Evolutionary conservation across 2,888 invertebrate species (phyloP).

Genomic region (Caenorhabditis panamensis): DNA sequence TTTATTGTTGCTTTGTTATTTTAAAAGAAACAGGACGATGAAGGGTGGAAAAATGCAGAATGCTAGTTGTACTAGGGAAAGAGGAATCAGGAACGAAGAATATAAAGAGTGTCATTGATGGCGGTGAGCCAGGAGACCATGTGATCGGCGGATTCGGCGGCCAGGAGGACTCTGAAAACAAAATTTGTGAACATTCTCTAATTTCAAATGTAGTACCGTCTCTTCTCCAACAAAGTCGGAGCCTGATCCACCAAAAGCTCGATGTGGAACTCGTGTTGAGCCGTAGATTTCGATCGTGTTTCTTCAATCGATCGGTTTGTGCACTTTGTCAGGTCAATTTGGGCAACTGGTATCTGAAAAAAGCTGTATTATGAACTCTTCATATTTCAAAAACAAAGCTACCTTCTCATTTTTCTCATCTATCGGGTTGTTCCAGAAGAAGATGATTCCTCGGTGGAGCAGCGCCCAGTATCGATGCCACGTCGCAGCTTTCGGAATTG

Average conservation of each 20-base stretch:
- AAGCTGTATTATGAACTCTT: neutral
- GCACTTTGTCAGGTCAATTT: slow-evolving; percentile 71
- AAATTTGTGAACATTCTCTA: neutral
- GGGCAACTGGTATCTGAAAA: slow-evolving; percentile 52
- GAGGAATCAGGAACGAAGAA: slow-evolving; percentile 52
- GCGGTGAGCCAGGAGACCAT: slow-evolving; percentile 67
- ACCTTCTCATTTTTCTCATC: slow-evolving; percentile 70
- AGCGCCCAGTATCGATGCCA: slow-evolving; percentile 75
- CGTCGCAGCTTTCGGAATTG: slow-evolving; percentile 34
- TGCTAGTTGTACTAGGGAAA: neutral
- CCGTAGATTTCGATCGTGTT: slow-evolving; percentile 15
- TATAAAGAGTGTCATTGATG: slow-evolving; percentile 69
- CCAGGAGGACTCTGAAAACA: slow-evolving; percentile 67
- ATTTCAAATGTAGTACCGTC: slow-evolving; percentile 53
- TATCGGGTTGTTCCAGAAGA: slow-evolving; percentile 72
- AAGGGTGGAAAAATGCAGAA: neutral
- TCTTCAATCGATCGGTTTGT: slow-evolving; percentile 65
- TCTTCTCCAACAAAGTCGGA: slow-evolving; percentile 67
- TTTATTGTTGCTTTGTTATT: no score
- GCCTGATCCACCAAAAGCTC: slow-evolving; percentile 81
- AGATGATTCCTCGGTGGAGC: slow-evolving; percentile 69
- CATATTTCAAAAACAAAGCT: neutral
- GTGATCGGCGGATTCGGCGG: slow-evolving; percentile 66
- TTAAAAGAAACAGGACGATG: neutral
- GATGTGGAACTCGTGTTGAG: slow-evolving; percentile 82